Evolutionary conservation across 1,140 invertebrate genomes (phyloP).

Genomic region (Drosophila orosa): DNA sequence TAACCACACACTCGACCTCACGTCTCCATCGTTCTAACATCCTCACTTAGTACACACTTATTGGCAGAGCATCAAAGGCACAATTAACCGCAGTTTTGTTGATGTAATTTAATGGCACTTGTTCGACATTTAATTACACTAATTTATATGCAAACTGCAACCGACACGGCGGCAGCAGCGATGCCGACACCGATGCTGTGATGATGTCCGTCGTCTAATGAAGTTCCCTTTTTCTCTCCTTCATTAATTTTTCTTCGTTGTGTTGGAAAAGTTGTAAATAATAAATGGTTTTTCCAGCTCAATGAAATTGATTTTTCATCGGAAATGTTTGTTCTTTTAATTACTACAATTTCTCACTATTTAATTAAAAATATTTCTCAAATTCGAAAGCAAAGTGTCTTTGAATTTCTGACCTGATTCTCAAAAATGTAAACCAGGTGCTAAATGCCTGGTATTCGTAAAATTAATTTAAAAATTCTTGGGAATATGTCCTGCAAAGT

Average conservation of each 20-base stretch:
- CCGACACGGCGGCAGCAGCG: slow-evolving; percentile 25
- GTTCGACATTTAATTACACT: slow-evolving; percentile 65
- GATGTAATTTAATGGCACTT: slow-evolving; percentile 55
- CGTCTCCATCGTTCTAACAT: not conserved
- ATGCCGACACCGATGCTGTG: slow-evolving; percentile 8
- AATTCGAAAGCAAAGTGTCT: not conserved
- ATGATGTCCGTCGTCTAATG: slow-evolving; percentile 1
- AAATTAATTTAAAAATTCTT: not conserved
- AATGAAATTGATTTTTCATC: not conserved
- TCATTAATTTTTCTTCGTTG: not conserved
- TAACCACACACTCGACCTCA: slow-evolving; percentile 3
- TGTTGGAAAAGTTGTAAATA: not conserved
- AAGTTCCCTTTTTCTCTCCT: not conserved
- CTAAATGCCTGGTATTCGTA: too few species aligned
- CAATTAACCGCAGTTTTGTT: slow-evolving; percentile 39
- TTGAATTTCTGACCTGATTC: not conserved
- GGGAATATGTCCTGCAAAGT: not conserved
- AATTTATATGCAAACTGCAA: slow-evolving; percentile 69
- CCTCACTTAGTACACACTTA: slow-evolving; percentile 20
- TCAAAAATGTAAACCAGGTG: not conserved
- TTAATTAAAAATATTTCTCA: not conserved
- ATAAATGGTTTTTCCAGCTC: not conserved
- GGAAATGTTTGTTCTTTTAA: not conserved
- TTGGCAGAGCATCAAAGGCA: slow-evolving; percentile 33
- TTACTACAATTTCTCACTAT: not conserved